Evolutionary conservation across 1,140 invertebrate genomes (phyloP), one percentile per base, ranked within the genome.

Genomic region (Drosophila nebulosa): DNA sequence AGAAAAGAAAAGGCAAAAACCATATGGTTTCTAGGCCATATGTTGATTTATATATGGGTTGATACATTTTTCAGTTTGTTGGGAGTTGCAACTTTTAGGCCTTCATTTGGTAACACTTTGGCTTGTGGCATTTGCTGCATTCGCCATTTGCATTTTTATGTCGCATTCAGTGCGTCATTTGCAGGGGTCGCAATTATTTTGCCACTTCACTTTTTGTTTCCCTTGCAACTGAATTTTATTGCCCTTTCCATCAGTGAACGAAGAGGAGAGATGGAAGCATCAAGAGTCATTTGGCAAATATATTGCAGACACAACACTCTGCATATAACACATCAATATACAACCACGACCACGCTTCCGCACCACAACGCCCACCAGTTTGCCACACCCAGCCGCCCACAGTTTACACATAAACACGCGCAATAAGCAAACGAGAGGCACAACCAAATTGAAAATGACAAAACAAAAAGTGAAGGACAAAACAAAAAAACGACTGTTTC

Each of bases 141-240:
- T 79, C 67, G 63, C 71, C 78, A 80, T 84, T 79, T 84, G 74
- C 81, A 86, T 81, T 86, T 85, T 85, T 76, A 78, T 85, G 81
- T 61, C 73, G 51, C 69, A 72, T 75, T 71, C 35, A 71, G 27
- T 64, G 52, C 64, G 75, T 78, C 74, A 77, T 66, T 69, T 70
- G 65, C 66, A 67, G 66, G 53, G 61, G 50, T 67, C 64, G 70
- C 78, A 88, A 88, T 86, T 86, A 88, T 86, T 86, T 75, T 77
- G 69, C 70, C 78, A 76, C 88, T 79, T 75, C 64, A 52, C 35
- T 55, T 59, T 39, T 32, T 12, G 30, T 32, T 32, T 32, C 3
- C 0, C 10, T 74, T 36, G 63, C 66, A 59, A 80, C 66, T 16
- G 71, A 32, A 32, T 85, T 85, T 86, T 80, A 85, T 85, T 77